Conservation (phyloP, 2,888 invertebrate species). For the Clanis bilineata region DNA sequence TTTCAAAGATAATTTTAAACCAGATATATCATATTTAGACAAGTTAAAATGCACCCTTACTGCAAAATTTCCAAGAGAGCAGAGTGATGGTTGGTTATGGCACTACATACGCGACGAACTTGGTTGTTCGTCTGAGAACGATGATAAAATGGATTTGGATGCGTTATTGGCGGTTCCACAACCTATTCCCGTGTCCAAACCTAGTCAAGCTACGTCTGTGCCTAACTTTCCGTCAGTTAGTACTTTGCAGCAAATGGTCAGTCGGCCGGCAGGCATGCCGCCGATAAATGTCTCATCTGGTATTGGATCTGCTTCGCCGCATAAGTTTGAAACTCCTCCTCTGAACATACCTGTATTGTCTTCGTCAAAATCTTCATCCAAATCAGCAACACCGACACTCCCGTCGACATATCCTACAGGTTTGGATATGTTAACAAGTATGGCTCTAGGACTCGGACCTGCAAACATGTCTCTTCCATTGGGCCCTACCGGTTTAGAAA, state of each 20-base stretch:
- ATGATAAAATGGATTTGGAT: constrained; percentile 85
- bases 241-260: constrained; percentile 78
- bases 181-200: constrained; percentile 72
- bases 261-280: constrained; percentile 74
- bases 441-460: constrained; percentile 74
- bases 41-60: constrained; percentile 91
- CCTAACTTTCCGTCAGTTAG: constrained; percentile 76
- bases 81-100: constrained; percentile 90
- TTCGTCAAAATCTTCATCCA: constrained; percentile 82
- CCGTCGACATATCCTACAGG: constrained; percentile 76
- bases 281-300: constrained; percentile 74
- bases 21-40: constrained; percentile 90
- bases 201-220: constrained; percentile 60
- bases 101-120: constrained; percentile 89
- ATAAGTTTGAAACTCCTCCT: constrained; percentile 81
- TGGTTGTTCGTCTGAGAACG: constrained; percentile 85
- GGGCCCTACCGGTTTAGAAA: constrained; percentile 68
- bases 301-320: constrained; percentile 75
- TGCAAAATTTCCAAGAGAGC: constrained; percentile 91
- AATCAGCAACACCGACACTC: constrained; percentile 77
- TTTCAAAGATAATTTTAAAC: constrained; percentile 84
- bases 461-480: constrained; percentile 69
- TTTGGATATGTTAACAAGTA: constrained; percentile 77
- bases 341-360: constrained; percentile 83
- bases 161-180: constrained; percentile 83